Evolutionary conservation across 2,888 invertebrate species (phyloP), one percentile per base, ranked within the genome.

Genomic region (Marronus borbonicus): DNA sequence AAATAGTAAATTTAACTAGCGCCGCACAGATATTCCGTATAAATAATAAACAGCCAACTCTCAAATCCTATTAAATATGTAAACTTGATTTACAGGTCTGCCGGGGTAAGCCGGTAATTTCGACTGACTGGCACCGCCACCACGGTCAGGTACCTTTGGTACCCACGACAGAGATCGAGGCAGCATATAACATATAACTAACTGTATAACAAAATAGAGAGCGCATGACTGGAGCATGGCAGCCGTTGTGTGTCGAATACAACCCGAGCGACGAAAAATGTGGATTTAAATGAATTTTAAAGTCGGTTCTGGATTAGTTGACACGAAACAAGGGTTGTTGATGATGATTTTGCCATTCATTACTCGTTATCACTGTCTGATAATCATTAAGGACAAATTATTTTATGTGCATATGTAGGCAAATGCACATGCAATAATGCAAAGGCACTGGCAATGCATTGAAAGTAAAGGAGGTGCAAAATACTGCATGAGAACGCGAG

Each of bases 21-120:
- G 28, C 24, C 24, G 28, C 72, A 60, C 72, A 74, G 60, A 60
- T 74, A 74, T 60, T 60, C 49, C 20, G 20, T 24, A 44, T 77
- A 77, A 77, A 77, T 77, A 70, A 77, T 70, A 77, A 17, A 55
- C 72, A 50, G 72, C 68, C 31, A 70, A 69, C 72, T 70, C 77
- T 70, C 72, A 64, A 77, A 77, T 64, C 52, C 60, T 64, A 77
- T 77, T 72, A 77, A 77, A 77, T 72, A 77, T 77, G 77, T 70
- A 77, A 52, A 77, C 72, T 72, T 77, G 77, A 77, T 77, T 77
- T 77, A 72, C 72, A 70, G 28, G 76, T 76, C 76, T 66, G 66
- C 50, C 76, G 52, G 68, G 66, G 20, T 17, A 60, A 44, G 14
- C 39, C 14, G 49, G 72, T 60, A 74, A 74, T 74, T 74, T 60